Percentiles rank a stretch among this genome's conserved stretches.
Conservation (phyloP, 2,888 invertebrate genomes). For the Ennomos erosarius region DNA sequence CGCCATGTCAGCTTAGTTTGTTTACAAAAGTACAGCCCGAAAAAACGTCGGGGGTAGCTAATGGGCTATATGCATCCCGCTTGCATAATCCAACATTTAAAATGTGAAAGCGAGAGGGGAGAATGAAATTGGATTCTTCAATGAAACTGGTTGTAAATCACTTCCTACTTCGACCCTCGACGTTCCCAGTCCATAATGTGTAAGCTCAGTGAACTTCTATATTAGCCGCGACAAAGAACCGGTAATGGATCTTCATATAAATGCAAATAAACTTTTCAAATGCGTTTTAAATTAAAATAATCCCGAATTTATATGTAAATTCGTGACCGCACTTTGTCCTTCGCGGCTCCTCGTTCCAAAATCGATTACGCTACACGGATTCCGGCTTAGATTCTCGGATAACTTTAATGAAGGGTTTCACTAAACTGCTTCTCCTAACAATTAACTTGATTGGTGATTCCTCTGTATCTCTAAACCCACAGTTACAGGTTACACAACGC, state of each 20-base stretch:
- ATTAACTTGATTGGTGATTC: conserved; percentile 66
- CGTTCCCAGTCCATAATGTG: conserved; percentile 51
- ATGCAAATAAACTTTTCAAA: conserved; percentile 81
- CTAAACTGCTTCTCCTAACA: conserved; percentile 64
- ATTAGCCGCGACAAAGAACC: conserved; percentile 76
- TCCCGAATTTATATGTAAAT: conserved; percentile 83
- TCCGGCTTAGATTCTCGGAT: conserved; percentile 74
- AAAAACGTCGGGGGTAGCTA: conserved; percentile 33
- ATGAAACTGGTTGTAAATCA: conserved; percentile 42
- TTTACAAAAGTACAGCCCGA: conserved; percentile 49
- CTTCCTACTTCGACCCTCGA: conserved; percentile 43
- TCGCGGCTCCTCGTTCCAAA: conserved; percentile 76
- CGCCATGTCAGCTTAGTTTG: conserved; percentile 58
- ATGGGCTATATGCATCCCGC: conserved; percentile 30
- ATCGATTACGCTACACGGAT: conserved; percentile 81
- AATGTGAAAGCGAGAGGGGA: conserved; percentile 28
- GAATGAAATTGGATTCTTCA: conserved; percentile 36
- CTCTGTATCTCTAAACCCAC: conserved; percentile 8
- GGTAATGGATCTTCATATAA: conserved; percentile 75
- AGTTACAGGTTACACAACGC: conserved; percentile 15
- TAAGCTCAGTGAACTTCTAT: conserved; percentile 72
- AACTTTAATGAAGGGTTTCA: conserved; percentile 79
- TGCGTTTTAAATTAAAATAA: conserved; percentile 83
- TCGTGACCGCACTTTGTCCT: conserved; percentile 80
- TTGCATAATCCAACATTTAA: conserved; percentile 22